Conservation (phyloP, 2,797 vertebrate species). For the Holocentrus rufus region DNA sequence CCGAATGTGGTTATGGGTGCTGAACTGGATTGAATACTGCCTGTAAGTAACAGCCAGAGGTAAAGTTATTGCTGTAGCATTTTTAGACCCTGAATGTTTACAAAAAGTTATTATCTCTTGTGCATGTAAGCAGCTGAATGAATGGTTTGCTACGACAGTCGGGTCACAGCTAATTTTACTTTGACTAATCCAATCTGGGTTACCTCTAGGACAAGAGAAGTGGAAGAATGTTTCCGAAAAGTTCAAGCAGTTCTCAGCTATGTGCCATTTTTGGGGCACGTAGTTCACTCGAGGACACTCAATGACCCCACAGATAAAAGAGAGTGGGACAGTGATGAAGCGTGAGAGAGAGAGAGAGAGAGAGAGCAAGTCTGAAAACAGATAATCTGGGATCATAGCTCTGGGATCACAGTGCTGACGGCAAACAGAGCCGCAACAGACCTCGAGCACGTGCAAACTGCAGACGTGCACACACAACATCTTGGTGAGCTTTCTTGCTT, state of each 20-base stretch:
- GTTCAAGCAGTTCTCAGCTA: conserved; percentile 27
- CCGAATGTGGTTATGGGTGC: no score
- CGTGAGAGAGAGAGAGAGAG: conserved; percentile 44
- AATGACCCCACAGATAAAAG: conserved; percentile 31
- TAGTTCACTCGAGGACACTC: conserved; percentile 28
- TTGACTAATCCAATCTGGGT: conserved; percentile 30
- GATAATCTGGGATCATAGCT: conserved; percentile 69
- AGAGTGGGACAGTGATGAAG: conserved; percentile 55
- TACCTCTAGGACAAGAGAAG: background rate
- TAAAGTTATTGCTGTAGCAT: background rate
- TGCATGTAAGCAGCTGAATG: background rate
- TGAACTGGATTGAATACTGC: background rate
- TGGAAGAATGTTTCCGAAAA: conserved; percentile 10
- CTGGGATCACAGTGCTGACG: conserved; percentile 59
- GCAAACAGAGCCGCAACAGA: conserved; percentile 31
- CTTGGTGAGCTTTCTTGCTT: background rate
- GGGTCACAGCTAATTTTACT: conserved; percentile 28
- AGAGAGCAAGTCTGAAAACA: conserved; percentile 41
- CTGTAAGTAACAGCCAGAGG: background rate
- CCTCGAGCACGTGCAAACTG: conserved; percentile 9
- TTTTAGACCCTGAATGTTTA: background rate
- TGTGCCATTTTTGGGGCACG: conserved; percentile 41
- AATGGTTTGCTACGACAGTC: background rate
- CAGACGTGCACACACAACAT: background rate
- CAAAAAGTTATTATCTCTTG: background rate